phyloP scores from a whole-genome alignment of 2,797 vertebrate genomes.

The Spinibarbus caldwelli region DNA sequence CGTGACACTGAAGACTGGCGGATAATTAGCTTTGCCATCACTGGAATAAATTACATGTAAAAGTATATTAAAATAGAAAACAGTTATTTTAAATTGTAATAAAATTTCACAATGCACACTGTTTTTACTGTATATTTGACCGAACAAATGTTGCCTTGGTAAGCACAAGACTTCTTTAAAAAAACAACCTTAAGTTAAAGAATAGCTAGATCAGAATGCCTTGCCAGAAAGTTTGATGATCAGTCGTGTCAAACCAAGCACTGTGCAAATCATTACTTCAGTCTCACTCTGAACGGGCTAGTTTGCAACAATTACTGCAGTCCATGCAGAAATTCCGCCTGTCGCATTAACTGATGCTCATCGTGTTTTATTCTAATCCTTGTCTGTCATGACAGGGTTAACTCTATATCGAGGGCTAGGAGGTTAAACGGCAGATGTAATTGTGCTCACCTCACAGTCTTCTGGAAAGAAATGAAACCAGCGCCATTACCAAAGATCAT shows the following conservation, averaged over 20 bases:
- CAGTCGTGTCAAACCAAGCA: not conserved
- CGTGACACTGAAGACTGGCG: too few species aligned
- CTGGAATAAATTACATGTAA: not conserved
- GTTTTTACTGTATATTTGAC: not conserved
- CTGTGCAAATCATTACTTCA: not conserved
- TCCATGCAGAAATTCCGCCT: not conserved
- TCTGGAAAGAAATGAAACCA: slow-evolving; percentile 25
- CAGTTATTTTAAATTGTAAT: too few species aligned
- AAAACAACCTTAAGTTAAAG: not conserved
- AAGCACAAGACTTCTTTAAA: too few species aligned
- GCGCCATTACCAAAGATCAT: slow-evolving; percentile 45
- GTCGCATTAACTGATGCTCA: slow-evolving; percentile 1
- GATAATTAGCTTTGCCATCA: too few species aligned
- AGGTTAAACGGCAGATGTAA: slow-evolving; percentile 34
- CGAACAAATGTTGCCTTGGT: not conserved
- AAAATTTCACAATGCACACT: too few species aligned
- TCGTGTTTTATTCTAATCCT: slow-evolving; percentile 7
- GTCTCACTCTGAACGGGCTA: not conserved
- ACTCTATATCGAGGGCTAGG: slow-evolving; percentile 18
- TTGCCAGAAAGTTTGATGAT: not conserved
- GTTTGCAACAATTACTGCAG: slow-evolving; percentile 1
- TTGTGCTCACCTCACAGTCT: slow-evolving; percentile 23
- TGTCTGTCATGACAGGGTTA: slow-evolving; percentile 29
- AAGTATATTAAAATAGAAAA: not conserved
- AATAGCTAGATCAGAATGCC: too few species aligned